Base-by-base conservation (phyloP, 2,797 vertebrate species). In the Cichlasoma orientale region DNA sequence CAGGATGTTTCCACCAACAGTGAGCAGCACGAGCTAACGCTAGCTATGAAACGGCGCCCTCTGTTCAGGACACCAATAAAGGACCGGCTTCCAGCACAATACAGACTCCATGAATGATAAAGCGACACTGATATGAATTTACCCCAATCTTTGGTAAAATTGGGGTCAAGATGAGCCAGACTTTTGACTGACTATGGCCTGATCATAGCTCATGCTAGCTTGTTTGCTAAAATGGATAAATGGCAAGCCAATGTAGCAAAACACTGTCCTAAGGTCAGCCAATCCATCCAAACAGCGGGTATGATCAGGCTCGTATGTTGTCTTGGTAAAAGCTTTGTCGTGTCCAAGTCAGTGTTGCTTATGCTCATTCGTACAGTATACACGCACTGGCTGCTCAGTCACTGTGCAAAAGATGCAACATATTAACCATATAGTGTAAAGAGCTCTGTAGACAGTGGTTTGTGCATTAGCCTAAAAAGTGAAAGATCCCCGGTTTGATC, bases 381-480 rank as follows among this genome's bases (percentile, higher is more conserved):
- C 7, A 47, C 41, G 27, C 61, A 18, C 29, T 31, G 38, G 16
- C 3, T 3, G 27, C 9, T 0, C 21, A 47, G 23, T 27, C 16
- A 5, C 61, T 66, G 16, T 66, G 7, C 61, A 68, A 50, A 47
- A 47, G 19, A 29, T 44, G 14, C 14, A 2, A 66, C 41, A 47
- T 50, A 47, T 66, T 27, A 27, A 66, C 25, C 3, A 47, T 47
- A 27, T 66, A 47, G 21, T 47, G 4, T 38, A 66, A 16, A 3
- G 16, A 12, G 14, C 41, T 1, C 21, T 27, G 38, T 44, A 0
- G 38, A 14, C 25, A 0, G 36, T 44, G 23, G 21, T 63, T 21
- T 18, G 16, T 21, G 41, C 4, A 44, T 63, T 41, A 6, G 1
- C 25, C 8, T 44, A 41, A 41, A 1, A 25, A 44, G 59, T 0